phyloP scores from a whole-genome alignment of 2,113 vertebrate species.

The Baryphthengus martii region DNA sequence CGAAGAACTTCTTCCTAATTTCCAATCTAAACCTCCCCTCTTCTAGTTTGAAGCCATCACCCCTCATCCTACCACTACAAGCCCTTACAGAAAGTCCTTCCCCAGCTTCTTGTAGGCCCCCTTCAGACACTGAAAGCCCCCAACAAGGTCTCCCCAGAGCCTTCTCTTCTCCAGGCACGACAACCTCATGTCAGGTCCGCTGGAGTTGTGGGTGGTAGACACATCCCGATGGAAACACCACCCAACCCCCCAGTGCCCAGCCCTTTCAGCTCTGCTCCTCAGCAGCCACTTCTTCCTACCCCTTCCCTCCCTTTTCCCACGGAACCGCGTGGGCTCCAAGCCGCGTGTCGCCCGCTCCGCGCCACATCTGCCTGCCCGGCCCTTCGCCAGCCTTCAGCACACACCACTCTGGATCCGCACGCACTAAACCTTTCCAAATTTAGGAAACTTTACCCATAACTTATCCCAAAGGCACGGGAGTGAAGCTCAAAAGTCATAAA shows the following conservation, averaged over 20 bases:
- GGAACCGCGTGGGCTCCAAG: neutral
- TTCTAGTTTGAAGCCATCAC: no score
- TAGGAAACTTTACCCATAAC: neutral
- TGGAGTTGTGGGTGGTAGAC: rapidly evolving
- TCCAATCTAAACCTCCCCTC: no score
- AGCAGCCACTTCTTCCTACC: neutral
- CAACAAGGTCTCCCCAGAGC: no score
- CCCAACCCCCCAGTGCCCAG: rapidly evolving
- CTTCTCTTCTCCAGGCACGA: no score
- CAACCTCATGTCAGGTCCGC: rapidly evolving
- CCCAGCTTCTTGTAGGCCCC: no score
- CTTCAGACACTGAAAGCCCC: no score
- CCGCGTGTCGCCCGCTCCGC: neutral
- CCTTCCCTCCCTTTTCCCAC: neutral
- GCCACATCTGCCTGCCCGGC: slow-evolving; percentile 16
- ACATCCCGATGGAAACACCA: neutral
- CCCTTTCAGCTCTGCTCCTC: neutral
- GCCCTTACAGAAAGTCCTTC: no score
- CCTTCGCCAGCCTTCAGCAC: neutral
- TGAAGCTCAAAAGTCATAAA: neutral
- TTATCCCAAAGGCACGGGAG: slow-evolving; percentile 3
- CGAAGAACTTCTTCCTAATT: no score
- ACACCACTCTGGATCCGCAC: neutral
- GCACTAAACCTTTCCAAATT: neutral
- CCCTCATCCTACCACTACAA: no score